These are phyloP conservation scores for Psittacula cyanocephala DNA, from an alignment of 2,113 vertebrate genomes.

Conservation along the genomic window DNA sequence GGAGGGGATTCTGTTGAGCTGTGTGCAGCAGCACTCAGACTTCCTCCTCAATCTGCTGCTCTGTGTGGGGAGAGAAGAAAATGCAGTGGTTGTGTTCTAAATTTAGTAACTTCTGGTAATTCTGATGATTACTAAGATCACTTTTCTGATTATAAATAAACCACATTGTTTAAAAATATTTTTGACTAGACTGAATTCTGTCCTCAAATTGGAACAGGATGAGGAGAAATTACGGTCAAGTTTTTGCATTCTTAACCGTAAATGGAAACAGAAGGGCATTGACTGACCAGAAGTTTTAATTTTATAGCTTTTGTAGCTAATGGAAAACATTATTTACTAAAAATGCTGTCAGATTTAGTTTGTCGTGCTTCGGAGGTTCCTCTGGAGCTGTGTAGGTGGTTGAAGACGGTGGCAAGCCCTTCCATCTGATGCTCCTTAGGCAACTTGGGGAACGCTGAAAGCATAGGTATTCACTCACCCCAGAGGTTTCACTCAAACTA, in stretches of 20 bases:
- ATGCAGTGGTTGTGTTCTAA: slow-evolving; percentile 9
- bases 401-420: neutral
- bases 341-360: slow-evolving; percentile 8
- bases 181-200: slow-evolving; percentile 50
- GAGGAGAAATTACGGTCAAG: slow-evolving; percentile 32
- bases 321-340: neutral
- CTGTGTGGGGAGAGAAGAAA: slow-evolving; percentile 16
- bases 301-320: slow-evolving; percentile 6
- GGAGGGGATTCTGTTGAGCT: neutral
- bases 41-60: neutral
- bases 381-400: neutral
- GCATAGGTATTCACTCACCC: neutral
- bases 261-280: slow-evolving; percentile 60
- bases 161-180: slow-evolving; percentile 54
- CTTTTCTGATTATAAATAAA: slow-evolving; percentile 48
- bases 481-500: neutral
- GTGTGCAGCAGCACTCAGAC: neutral
- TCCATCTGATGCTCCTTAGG: fast-evolving
- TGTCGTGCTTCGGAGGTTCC: neutral
- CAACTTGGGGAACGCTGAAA: neutral
- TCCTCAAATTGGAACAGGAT: slow-evolving; percentile 52
- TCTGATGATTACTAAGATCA: slow-evolving; percentile 32
- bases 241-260: slow-evolving; percentile 59
- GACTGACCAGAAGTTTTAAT: slow-evolving; percentile 34
- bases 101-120: slow-evolving; percentile 46